Conservation (phyloP, 2,888 invertebrate species). For the Scaptomyza parva region DNA sequence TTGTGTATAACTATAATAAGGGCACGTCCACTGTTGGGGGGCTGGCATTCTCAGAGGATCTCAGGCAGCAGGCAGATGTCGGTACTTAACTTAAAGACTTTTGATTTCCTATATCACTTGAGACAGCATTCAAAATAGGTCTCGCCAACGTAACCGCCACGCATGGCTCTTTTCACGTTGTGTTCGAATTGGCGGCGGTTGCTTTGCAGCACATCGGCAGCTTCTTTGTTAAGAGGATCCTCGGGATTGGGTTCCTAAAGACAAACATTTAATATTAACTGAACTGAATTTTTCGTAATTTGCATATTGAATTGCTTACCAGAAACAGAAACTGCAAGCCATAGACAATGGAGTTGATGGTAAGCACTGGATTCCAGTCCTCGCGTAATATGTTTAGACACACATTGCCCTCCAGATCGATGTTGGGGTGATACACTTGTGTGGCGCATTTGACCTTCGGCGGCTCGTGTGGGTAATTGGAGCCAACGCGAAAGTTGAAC, state of each 20-base stretch:
- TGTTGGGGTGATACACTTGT: conserved; percentile 98
- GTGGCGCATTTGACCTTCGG: conserved; percentile 99
- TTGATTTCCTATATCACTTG: conserved; percentile 90
- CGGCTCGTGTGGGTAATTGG: conserved; percentile 99
- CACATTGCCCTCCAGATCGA: conserved; percentile 98
- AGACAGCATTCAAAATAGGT: conserved; percentile 98
- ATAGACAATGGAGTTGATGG: conserved; percentile 98
- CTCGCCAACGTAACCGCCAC: conserved; percentile 97
- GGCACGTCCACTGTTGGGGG: conserved; percentile 76
- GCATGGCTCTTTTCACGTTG: conserved; percentile 98
- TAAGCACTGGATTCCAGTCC: conserved; percentile 99
- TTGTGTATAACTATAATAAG: conserved; percentile 82
- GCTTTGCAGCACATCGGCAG: conserved; percentile 97
- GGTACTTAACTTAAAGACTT: conserved; percentile 84
- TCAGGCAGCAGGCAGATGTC: conserved; percentile 78
- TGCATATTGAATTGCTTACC: conserved; percentile 85
- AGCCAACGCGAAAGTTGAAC: conserved; percentile 96
- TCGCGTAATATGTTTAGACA: conserved; percentile 98
- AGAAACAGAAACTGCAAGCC: conserved; percentile 98
- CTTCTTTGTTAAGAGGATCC: conserved; percentile 99
- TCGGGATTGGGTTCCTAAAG: conserved; percentile 98
- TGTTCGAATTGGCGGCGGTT: conserved; percentile 97
- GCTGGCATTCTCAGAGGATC: conserved; percentile 53
- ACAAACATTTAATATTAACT: not conserved
- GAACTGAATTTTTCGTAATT: not conserved